Evolutionary conservation across 2,888 invertebrate species (phyloP).

Genomic region (Himalopsyche japonica): DNA sequence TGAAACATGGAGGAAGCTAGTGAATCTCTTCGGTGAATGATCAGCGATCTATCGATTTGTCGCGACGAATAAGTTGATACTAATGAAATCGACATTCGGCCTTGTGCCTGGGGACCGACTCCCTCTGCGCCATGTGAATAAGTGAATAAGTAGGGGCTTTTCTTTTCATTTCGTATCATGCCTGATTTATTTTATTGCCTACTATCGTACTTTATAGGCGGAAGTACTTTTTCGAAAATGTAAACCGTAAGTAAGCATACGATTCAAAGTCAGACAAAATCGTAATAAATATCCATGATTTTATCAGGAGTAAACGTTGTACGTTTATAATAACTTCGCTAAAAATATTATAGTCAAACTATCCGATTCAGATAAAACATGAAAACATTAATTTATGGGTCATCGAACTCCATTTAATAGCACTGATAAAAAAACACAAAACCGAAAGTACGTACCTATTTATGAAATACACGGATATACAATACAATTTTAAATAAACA

Average conservation of each 20-base stretch:
- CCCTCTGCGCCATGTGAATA: background rate
- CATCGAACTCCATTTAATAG: too few species aligned
- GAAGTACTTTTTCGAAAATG: background rate
- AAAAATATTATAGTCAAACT: too few species aligned
- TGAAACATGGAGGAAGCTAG: background rate
- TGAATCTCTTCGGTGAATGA: background rate
- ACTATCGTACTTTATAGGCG: background rate
- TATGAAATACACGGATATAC: too few species aligned
- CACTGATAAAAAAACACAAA: too few species aligned
- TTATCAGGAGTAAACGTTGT: too few species aligned
- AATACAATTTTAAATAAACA: too few species aligned
- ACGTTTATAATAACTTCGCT: too few species aligned
- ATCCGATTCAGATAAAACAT: too few species aligned
- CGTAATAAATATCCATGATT: too few species aligned
- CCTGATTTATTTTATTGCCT: background rate
- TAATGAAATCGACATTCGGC: background rate
- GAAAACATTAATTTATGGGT: too few species aligned
- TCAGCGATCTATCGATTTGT: background rate
- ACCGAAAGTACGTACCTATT: too few species aligned
- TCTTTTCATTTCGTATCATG: background rate
- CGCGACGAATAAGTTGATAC: background rate
- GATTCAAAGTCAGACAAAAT: too few species aligned
- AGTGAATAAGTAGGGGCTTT: conserved; percentile 1
- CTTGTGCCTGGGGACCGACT: background rate
- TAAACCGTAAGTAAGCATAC: background rate